Base-by-base conservation (phyloP, 2,797 vertebrate species). In the Cryptoblepharus egeriae region DNA sequence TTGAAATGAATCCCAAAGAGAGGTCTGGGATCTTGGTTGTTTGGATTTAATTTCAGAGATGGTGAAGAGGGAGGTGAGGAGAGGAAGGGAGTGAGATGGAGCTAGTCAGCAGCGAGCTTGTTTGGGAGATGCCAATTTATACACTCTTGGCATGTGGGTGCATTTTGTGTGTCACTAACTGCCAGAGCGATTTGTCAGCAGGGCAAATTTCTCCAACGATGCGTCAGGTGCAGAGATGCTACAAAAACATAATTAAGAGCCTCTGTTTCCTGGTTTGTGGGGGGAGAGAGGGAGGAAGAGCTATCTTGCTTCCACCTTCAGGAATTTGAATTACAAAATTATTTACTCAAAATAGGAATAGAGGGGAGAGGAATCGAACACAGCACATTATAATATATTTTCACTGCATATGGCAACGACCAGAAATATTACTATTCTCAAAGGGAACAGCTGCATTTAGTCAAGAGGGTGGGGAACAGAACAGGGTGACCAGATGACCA, bases 101-200 rank as follows among this genome's bases (percentile, higher is more conserved):
- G 57, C 20, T 68, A 82, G 68, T 84, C 85, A 88, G 89, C 52
- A 90, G 75, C 26, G 39, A 89, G 55, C 77, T 32, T 11, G 64
- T 63, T 81, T 71, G 82, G 35, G 79, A 87, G 80, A 88, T 80
- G 42, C 2, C n/a, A 80, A 67, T 91, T 81, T 92, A 78, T 87
- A 86, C 77, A 88, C 86, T 84, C 70, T 74, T 39, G 7, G 1
- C 63, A 67, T 75, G 71, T 80, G 57, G 75, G 83, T 84, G 42
- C 81, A 64, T 81, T 90, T 90, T 89, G 67, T 52, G 70, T 88
- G 64, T 79, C 88, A 85, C 77, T 72, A 26, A 72, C 73, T 89
- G 75, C 81, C 81, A 85, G 92, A 93, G 85, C 82, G 87, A 89
- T 85, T 88, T 89, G 77, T 86, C 39, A 84, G 42, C 78, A 75